These are phyloP conservation scores for Catalaphyllia jardinei DNA, from an alignment of 64 coral and sea anemone genomes.

Conservation along the genomic window DNA sequence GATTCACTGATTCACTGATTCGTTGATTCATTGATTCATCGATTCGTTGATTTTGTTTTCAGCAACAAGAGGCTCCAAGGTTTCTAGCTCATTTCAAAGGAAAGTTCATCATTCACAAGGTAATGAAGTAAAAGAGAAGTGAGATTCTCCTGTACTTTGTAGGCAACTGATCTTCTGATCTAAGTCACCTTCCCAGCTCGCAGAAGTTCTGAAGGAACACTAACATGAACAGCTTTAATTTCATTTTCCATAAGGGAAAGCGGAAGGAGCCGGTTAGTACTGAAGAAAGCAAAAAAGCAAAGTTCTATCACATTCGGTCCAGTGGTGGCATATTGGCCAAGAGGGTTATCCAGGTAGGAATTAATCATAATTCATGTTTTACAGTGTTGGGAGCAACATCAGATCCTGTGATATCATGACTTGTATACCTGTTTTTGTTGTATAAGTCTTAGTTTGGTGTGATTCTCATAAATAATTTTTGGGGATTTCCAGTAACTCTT, in stretches of 20 bases:
- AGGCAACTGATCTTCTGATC: no score
- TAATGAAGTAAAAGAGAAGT: neutral
- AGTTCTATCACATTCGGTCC: constrained; percentile 94
- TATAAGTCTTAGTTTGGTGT: no score
- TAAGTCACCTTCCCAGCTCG: no score
- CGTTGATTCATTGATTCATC: neutral
- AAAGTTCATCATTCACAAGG: constrained; percentile 99
- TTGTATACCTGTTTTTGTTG: no score
- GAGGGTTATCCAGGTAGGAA: constrained; percentile 89
- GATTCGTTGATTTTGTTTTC: constrained; percentile 3
- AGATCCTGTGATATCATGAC: no score
- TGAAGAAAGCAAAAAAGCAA: constrained; percentile 84
- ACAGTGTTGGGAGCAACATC: no score
- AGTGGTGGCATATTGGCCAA: constrained; percentile 97
- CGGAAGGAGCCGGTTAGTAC: constrained; percentile 51
- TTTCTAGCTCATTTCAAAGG: constrained; percentile 99
- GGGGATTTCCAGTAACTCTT: no score
- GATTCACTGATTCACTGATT: neutral
- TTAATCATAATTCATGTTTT: no score
- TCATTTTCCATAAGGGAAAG: constrained; percentile 68
- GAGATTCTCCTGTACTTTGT: neutral
- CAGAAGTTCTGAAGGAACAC: neutral
- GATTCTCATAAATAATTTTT: no score
- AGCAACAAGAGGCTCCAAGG: constrained; percentile 99
- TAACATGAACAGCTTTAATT: neutral